Evolutionary conservation across 2,888 invertebrate genomes (phyloP).

Genomic region (Onthophagus sagittarius): DNA sequence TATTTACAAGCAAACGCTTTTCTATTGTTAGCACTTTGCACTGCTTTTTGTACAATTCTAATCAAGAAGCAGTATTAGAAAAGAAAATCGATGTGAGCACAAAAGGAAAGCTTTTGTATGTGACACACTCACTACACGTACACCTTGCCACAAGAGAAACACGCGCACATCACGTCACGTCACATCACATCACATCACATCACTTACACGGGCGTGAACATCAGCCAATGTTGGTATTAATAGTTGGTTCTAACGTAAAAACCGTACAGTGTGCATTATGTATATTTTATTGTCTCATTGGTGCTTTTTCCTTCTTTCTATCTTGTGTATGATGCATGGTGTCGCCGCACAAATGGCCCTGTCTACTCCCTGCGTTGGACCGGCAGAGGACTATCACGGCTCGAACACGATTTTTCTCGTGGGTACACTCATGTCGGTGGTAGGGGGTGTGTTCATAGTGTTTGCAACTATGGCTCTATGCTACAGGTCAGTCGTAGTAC

Average conservation of each 20-base stretch:
- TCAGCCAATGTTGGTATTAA: conserved; percentile 1
- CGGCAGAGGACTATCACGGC: conserved; percentile 93
- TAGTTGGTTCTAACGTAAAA: neutral
- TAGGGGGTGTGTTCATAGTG: conserved; percentile 98
- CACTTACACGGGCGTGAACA: neutral
- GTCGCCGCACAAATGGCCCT: conserved; percentile 43
- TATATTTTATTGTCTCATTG: conserved; percentile 47
- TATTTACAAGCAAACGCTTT: neutral
- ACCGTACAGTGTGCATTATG: conserved; percentile 30
- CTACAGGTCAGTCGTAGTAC: conserved; percentile 99
- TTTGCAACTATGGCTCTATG: conserved; percentile 98
- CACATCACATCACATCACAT: neutral
- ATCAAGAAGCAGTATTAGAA: neutral
- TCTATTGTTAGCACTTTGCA: neutral
- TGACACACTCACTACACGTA: neutral
- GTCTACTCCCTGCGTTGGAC: conserved; percentile 45
- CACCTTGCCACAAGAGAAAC: neutral
- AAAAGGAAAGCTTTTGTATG: neutral
- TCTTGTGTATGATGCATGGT: conserved; percentile 58
- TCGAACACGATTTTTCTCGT: conserved; percentile 97
- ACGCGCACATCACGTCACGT: neutral
- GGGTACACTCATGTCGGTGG: conserved; percentile 96
- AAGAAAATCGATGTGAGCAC: neutral
- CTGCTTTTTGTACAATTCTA: neutral
- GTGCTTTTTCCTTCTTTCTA: conserved; percentile 55